Base-by-base conservation (phyloP, 2,113 vertebrate genomes). In the Hirundichthys speculiger region DNA sequence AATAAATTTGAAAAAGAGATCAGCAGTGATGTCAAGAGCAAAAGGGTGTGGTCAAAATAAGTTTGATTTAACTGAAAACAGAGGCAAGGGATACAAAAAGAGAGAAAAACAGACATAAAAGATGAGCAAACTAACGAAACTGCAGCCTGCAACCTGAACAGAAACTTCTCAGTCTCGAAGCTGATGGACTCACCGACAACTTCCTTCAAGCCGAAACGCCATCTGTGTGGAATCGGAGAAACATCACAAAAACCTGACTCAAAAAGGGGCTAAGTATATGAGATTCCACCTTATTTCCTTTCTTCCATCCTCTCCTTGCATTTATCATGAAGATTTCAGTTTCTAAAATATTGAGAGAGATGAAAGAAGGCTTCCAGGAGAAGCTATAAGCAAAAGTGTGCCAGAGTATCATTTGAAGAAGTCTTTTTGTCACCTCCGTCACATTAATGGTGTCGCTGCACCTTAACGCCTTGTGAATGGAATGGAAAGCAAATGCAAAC, bases 161-260 rank as follows among this genome's bases (percentile, higher is more conserved):
- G 52, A 10, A 54, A 43, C 49, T 45, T 49, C 46, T 75, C 66
- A 43, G 51, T 27, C 11, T 38, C 7, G 16, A 63, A 66, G 45
- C 40, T 78, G 71, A 83, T 24, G 56, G 48, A 71, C 58, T 42
- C 14, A 11, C 20, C 75, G 49, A 64, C 52, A 63, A 51, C 57
- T 73, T 80, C 49, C 53, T 64, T 60, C 41, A 57, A 58, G 49
- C 54, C 12, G 20, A 64, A 66, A 60, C 42, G 60, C 50, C 56
- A 50, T 75, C 1, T 40, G 25, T 2, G 67, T 18, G 47, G 68
- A 65, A 56, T 51, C 34, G 18, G 21, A 53, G 51, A 73, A 65
- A 41, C 34, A 64, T 53, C 55, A 55, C 14, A 56, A 39, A 51
- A 25, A 34, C 47, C 45, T 25, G 65, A 68, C 72, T 47, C 52